A percentile compares a stretch with the other conserved stretches of the same genome.
Conservation (phyloP, 2,888 invertebrate species). For the Iphiclides podalirius region DNA sequence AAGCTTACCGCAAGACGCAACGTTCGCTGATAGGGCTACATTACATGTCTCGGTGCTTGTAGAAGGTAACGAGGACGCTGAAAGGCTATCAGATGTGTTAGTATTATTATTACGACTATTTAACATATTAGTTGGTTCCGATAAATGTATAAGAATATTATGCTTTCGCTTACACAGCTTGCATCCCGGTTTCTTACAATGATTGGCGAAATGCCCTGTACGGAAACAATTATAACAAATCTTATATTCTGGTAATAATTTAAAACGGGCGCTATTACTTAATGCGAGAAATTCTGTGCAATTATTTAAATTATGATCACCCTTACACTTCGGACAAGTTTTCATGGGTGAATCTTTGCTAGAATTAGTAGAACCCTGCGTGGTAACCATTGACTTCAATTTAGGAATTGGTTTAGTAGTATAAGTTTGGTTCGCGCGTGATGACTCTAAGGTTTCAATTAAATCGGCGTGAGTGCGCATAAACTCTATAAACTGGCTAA, state of each 20-base stretch:
- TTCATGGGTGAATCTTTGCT: too few relatives aligned
- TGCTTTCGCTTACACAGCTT: not conserved
- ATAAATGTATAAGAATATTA: not conserved
- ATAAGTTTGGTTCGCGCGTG: not conserved
- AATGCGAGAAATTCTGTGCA: not conserved
- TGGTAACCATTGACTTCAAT: not conserved
- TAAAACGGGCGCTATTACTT: not conserved
- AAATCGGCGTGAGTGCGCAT: slow-evolving; percentile 30
- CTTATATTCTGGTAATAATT: not conserved
- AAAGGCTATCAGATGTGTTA: too few relatives aligned
- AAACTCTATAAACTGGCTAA: slow-evolving; percentile 27
- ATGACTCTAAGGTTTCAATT: slow-evolving; percentile 25
- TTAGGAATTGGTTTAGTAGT: not conserved
- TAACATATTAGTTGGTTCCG: not conserved
- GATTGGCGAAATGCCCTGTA: not conserved
- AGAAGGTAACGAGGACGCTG: too few relatives aligned
- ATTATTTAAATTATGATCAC: not conserved
- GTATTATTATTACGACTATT: too few relatives aligned
- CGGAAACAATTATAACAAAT: slow-evolving; percentile 6
- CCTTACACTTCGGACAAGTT: not conserved
- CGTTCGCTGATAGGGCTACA: too few relatives aligned
- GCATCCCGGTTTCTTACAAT: not conserved
- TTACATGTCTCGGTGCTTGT: too few relatives aligned
- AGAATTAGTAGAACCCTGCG: not conserved
- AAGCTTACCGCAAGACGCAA: too few relatives aligned